Base-by-base conservation (phyloP, 1,140 invertebrate species). In the Colletes latitarsis region DNA sequence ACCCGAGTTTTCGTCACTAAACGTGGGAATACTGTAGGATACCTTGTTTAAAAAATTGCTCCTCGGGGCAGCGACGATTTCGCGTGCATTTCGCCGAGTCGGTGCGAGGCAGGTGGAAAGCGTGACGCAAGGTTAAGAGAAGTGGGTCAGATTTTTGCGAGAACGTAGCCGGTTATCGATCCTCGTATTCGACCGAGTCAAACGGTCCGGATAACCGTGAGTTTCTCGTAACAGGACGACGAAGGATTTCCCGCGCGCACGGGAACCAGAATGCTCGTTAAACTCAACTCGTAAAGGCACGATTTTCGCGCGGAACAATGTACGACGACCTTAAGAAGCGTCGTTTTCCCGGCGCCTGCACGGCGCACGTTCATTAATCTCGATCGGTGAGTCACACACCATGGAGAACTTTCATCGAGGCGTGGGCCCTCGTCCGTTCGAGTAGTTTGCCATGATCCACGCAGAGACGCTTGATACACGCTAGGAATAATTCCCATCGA, bases 321-420 rank as follows among this genome's bases (percentile, higher is more conserved):
- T 71, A 30, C 49, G 21, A 77, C 71, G 76, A 86, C 84, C 84
- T 86, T 87, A 87, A 85, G 77, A 83, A 83, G 68, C 64, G 72
- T 78, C 67, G 84, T 88, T 81, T 86, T 84, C 82, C 83, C 87
- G 86, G 83, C 84, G 86, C 83, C 85, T 87, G 77, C 82, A 82
- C 81, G 86, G 76, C 79, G 77, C 86, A 83, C 82, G 67, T 78
- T 82, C 88, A 88, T 89, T 87, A 89, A 89, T 89, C 88, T 89
- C 80, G 81, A 88, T 88, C 87, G 85, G 75, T 89, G 89, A 90
- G 82, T 90, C 88, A 88, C 78, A 66, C 77, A 66, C 75, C 66
- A 66, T 75, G 62, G 60, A 77, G 82, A 76, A 81, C 82, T 88
- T 88, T 88, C 86, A 86, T 88, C 82, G 78, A 82, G 70, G 78